These are phyloP conservation scores for Poecilus cupreus DNA, from an alignment of 2,888 invertebrate species.

Conservation along the genomic window DNA sequence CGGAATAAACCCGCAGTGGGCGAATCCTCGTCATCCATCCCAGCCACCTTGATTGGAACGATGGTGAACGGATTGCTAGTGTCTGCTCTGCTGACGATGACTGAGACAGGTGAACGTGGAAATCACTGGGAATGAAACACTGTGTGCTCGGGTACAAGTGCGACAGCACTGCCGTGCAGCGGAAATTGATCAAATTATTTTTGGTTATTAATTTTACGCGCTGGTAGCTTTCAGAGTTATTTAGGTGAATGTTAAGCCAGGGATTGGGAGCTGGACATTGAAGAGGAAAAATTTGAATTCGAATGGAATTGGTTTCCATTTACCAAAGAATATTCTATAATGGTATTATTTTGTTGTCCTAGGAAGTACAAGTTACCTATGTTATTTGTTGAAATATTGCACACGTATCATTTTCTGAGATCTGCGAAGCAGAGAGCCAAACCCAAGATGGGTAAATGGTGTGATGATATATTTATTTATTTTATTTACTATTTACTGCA, in stretches of 20 bases:
- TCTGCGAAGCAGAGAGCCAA: no score
- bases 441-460: no score
- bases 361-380: no score
- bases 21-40: background rate
- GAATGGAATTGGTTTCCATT: background rate
- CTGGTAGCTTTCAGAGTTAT: background rate
- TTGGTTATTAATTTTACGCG: constrained; percentile 34
- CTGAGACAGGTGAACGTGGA: background rate
- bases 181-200: constrained; percentile 43
- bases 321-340: background rate
- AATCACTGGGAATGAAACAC: background rate
- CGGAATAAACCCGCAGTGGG: background rate
- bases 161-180: background rate
- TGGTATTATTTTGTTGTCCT: no score
- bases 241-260: background rate
- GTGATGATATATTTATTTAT: no score
- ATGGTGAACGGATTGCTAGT: background rate
- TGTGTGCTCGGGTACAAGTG: background rate
- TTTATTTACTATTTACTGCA: no score
- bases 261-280: background rate
- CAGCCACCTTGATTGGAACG: background rate
- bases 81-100: background rate
- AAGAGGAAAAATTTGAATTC: background rate
- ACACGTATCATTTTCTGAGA: no score
- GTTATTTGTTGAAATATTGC: no score